Conservation (phyloP, 2,113 vertebrate genomes). For the Alethe castanea region DNA sequence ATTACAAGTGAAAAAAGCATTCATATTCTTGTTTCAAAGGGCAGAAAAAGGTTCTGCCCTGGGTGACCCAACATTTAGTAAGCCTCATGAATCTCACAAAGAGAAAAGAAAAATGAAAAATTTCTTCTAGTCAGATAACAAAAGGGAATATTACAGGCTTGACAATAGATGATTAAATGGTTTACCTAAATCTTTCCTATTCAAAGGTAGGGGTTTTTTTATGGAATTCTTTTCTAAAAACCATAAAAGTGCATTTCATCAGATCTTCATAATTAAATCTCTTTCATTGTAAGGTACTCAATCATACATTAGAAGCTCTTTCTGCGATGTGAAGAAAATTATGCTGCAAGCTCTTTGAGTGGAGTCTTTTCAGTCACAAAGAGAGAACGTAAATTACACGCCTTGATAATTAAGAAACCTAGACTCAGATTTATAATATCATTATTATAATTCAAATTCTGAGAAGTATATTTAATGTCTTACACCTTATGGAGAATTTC, state of each 20-base stretch:
- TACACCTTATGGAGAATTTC: background rate
- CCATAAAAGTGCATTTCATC: background rate
- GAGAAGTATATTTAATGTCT: background rate
- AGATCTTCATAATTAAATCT: background rate
- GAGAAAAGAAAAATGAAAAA: background rate
- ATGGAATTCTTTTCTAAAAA: background rate
- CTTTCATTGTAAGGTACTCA: background rate
- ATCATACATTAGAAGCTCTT: background rate
- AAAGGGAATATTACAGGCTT: background rate
- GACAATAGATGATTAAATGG: background rate
- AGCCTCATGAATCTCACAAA: background rate
- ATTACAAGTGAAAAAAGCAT: background rate
- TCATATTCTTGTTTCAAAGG: background rate
- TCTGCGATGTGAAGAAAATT: background rate
- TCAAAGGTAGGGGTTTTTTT: background rate
- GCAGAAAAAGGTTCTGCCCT: background rate
- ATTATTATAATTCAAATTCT: background rate
- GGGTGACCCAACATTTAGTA: background rate
- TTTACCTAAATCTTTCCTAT: background rate
- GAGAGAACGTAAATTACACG: background rate
- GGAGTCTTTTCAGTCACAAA: background rate
- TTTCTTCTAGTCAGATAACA: background rate
- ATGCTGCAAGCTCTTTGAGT: background rate
- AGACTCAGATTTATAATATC: background rate
- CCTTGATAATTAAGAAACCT: background rate